These are phyloP conservation scores for Bufo gargarizans DNA, from an alignment of 2,113 vertebrate species.

Conservation along the genomic window DNA sequence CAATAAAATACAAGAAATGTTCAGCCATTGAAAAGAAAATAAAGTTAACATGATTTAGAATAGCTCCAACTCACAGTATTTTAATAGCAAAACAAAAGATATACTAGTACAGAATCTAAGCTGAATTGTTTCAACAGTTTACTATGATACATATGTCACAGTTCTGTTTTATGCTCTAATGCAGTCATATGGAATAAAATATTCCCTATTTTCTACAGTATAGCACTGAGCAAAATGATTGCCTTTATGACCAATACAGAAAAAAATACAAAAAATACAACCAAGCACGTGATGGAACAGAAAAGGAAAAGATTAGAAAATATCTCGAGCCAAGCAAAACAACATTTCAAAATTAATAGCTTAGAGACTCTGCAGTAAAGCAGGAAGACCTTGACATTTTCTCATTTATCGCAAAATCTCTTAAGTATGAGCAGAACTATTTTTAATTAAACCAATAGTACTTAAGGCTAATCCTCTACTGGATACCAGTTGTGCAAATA, in stretches of 20 bases:
- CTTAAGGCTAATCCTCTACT: conserved; percentile 57
- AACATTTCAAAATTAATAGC: conserved; percentile 49
- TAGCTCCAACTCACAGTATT: neutral
- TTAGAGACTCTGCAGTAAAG: conserved; percentile 44
- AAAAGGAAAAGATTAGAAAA: conserved; percentile 22
- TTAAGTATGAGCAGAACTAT: conserved; percentile 51
- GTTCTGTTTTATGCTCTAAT: neutral
- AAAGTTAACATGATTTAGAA: neutral
- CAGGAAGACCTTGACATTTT: conserved; percentile 57
- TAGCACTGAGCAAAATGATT: neutral
- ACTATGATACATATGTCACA: neutral
- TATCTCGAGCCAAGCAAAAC: conserved; percentile 48
- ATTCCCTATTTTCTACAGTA: neutral
- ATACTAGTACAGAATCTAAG: neutral
- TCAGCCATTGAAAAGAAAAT: neutral
- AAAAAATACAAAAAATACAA: neutral
- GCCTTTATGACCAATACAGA: neutral
- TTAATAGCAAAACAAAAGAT: neutral
- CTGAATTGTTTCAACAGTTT: neutral
- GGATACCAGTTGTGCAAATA: conserved; percentile 56
- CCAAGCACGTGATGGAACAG: neutral
- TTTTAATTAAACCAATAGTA: conserved; percentile 57
- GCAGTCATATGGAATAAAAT: neutral
- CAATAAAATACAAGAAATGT: neutral
- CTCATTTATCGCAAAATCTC: conserved; percentile 55